phyloP scores from a whole-genome alignment of 2,888 invertebrate species.

The Reticulitermes lucifugus region DNA sequence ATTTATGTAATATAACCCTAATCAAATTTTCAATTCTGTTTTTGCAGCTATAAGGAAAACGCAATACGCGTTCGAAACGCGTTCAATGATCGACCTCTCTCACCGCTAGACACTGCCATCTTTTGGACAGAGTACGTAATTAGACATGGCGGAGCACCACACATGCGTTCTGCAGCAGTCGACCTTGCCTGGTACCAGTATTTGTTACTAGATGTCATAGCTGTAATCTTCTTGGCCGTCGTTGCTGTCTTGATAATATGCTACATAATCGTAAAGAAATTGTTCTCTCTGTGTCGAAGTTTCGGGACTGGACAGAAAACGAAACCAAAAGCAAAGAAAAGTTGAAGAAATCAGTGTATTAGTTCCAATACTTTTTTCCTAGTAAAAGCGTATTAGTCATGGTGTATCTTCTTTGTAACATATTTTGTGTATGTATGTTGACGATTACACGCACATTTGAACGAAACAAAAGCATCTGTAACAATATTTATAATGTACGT shows the following conservation, averaged over 20 bases:
- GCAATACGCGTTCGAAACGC: conserved; percentile 54
- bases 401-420: too few species aligned
- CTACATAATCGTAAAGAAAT: conserved; percentile 38
- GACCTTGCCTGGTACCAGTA: conserved; percentile 63
- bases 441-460: too few species aligned
- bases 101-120: conserved; percentile 70
- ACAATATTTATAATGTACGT: too few species aligned
- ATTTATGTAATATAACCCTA: too few species aligned
- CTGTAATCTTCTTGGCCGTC: conserved; percentile 11
- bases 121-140: conserved; percentile 77
- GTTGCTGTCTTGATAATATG: neutral
- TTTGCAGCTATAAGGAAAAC: conserved; percentile 38
- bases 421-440: too few species aligned
- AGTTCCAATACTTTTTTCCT: too few species aligned
- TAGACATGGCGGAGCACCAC: conserved; percentile 62
- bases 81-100: conserved; percentile 69
- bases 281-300: neutral
- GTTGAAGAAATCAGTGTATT: too few species aligned
- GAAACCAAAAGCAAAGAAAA: conserved; percentile 1
- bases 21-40: neutral
- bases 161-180: conserved; percentile 62
- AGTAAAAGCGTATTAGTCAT: too few species aligned
- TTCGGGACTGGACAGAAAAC: neutral
- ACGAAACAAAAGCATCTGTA: too few species aligned
- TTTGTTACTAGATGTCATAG: conserved; percentile 60